Base-by-base conservation (phyloP, 2,113 vertebrate species). In the Lepus europaeus region DNA sequence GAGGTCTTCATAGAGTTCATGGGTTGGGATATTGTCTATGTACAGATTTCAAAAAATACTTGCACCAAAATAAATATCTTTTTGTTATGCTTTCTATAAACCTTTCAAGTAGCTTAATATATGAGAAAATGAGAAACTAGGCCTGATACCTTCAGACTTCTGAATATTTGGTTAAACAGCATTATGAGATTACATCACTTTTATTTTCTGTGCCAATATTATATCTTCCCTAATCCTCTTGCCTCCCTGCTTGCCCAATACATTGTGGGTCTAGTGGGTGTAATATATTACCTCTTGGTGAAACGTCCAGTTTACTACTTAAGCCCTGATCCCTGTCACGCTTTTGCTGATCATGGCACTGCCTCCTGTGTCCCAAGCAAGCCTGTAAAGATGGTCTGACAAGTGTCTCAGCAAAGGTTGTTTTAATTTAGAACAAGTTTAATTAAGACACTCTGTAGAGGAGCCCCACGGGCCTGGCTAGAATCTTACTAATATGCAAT, bases 351-450 rank as follows among this genome's bases (percentile, higher is more conserved):
- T 95, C 29, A 11, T 94, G 73, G 87, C 88, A 93, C 74, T 93
- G 70, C 77, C 63, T 95, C 76, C 68, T 63, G 16, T 95, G 77
- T 95, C 33, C 87, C 69, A 96, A 36, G 72, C 33, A 95, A 93
- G 63, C 72, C 64, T 95, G 70, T 80, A 95, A 96, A 94, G 61
- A 73, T 93, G 22, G 49, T 96, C 69, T 96, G 94, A 97, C 87
- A 94, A 97, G 81, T 96, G 84, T 96, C 79, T 91, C 87, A 66
- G 89, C 66, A 97, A 97, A 96, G 90, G 63, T 90, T 95, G 68
- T 91, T 97, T 97, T 94, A 95, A 97, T 96, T 96, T 96, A 94
- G 92, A 96, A 93, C 63, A 95, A 90, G 59, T 96, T 97, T 96
- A 97, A 97, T 97, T 97, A 97, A 97, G 92, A 94, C 23, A 97